phyloP scores from a whole-genome alignment of 2,888 invertebrate genomes.

The Drosophila ezoana region DNA sequence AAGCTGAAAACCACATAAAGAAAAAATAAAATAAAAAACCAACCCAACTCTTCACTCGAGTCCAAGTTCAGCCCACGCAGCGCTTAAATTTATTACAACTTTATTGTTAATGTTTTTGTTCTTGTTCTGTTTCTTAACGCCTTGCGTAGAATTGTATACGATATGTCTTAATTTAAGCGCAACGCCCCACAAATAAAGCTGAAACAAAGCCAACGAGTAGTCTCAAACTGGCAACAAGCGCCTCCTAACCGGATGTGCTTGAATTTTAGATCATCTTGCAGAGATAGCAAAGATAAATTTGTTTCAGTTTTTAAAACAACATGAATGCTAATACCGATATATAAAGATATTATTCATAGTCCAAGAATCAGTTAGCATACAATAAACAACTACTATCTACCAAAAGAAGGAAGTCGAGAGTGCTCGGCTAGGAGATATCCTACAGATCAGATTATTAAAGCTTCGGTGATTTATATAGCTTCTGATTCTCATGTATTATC shows the following conservation, averaged over 20 bases:
- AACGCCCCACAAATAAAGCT: slow-evolving; percentile 41
- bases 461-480: neutral
- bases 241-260: slow-evolving; percentile 9
- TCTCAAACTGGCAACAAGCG: neutral
- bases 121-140: slow-evolving; percentile 35
- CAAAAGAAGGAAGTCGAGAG: too few relatives aligned
- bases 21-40: neutral
- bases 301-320: neutral
- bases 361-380: too few relatives aligned
- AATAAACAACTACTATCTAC: too few relatives aligned
- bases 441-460: slow-evolving; percentile 2
- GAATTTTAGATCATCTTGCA: slow-evolving; percentile 4
- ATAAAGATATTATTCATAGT: too few relatives aligned
- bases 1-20: slow-evolving; percentile 35
- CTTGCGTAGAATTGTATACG: slow-evolving; percentile 7
- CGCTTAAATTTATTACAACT: slow-evolving; percentile 70
- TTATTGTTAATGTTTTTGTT: slow-evolving; percentile 64
- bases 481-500: slow-evolving; percentile 3
- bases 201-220: slow-evolving; percentile 2
- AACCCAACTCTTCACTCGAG: slow-evolving; percentile 13
- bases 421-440: too few relatives aligned
- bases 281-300: neutral
- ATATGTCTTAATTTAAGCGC: slow-evolving; percentile 62
- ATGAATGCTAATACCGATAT: too few relatives aligned
- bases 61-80: slow-evolving; percentile 62